phyloP scores from a whole-genome alignment of 2,888 invertebrate species.

The Abrostola triplasia region DNA sequence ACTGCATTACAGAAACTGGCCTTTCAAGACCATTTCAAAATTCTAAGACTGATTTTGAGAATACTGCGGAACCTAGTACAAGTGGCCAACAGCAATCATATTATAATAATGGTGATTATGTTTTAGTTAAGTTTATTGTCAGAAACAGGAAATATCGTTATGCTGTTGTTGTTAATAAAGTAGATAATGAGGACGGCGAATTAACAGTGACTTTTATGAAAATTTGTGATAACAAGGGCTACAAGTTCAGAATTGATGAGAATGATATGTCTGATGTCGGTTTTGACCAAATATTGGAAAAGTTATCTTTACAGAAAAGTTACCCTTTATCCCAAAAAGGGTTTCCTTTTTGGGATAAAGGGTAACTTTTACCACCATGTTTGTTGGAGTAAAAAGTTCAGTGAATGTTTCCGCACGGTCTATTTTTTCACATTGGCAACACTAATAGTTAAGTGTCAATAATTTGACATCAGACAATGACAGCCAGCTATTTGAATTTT shows the following conservation, averaged over 20 bases:
- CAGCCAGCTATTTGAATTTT: conserved; percentile 19
- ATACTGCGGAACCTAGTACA: conserved; percentile 41
- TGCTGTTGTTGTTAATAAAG: conserved; percentile 25
- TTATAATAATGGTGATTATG: conserved; percentile 33
- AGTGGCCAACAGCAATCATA: conserved; percentile 38
- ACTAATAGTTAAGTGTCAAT: conserved; percentile 22
- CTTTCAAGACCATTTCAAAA: no score
- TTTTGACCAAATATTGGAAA: no score
- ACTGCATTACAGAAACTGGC: no score
- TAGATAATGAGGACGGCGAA: conserved; percentile 26
- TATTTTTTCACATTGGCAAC: conserved; percentile 23
- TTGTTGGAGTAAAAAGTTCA: conserved; percentile 22
- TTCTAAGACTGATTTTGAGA: no score
- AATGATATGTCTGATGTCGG: conserved; percentile 41
- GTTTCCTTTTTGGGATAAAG: conserved; percentile 16
- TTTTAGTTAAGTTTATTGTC: conserved; percentile 36
- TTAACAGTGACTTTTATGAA: conserved; percentile 24
- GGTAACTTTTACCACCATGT: conserved; percentile 25
- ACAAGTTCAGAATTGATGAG: conserved; percentile 42
- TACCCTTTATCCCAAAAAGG: no score
- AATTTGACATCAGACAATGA: conserved; percentile 21
- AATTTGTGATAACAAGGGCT: conserved; percentile 45
- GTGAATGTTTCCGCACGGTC: conserved; percentile 18
- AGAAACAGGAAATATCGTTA: conserved; percentile 42
- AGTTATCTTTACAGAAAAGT: no score